Conservation (phyloP, 2,888 invertebrate genomes). For the Trachelus iudaicus region DNA sequence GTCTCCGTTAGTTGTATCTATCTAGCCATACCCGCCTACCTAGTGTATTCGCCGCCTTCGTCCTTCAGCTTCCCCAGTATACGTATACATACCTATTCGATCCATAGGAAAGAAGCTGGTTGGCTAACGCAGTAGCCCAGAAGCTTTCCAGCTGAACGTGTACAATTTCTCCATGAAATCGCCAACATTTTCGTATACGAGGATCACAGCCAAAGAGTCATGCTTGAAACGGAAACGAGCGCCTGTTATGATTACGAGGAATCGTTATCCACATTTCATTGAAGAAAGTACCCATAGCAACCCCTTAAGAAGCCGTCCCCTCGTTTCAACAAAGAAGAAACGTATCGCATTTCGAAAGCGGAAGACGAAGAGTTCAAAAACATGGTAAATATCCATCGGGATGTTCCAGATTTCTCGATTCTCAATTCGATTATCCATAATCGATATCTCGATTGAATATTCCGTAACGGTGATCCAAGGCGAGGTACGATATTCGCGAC, state of each 20-base stretch:
- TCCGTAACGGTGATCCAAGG: not conserved
- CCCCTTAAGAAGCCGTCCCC: not conserved
- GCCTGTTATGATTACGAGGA: not conserved
- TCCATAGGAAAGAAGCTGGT: not conserved
- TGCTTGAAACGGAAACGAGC: not conserved
- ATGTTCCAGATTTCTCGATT: not conserved
- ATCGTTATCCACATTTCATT: not conserved
- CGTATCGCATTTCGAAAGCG: not conserved
- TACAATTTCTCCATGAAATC: not conserved
- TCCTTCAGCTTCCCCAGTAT: not conserved
- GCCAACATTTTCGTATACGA: not conserved
- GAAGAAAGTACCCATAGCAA: not conserved
- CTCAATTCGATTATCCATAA: not conserved
- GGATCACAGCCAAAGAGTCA: not conserved
- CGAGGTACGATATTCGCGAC: not conserved
- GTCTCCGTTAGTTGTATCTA: constrained; percentile 58
- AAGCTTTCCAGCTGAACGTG: not conserved
- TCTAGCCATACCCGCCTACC: constrained; percentile 14
- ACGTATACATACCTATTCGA: not conserved
- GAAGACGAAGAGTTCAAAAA: not conserved
- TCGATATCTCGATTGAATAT: not conserved
- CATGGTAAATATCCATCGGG: not conserved
- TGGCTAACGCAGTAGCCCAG: not conserved
- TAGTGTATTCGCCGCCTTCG: constrained; percentile 20
- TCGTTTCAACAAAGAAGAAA: not conserved